Conservation (phyloP, 2,797 vertebrate species). For the Spinibarbus caldwelli region DNA sequence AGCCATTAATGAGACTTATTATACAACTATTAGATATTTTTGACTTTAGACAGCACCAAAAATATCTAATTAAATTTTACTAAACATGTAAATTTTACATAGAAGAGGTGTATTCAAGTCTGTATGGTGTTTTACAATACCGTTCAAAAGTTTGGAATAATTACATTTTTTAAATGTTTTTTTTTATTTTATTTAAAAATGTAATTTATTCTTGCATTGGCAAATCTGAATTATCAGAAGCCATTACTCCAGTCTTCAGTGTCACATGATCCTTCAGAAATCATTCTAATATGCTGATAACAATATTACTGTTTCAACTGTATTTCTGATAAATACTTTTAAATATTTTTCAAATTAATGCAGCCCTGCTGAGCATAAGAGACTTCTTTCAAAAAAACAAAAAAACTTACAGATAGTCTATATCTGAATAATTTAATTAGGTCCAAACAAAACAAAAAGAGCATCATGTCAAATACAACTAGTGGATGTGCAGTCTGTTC, state of each 20-base stretch:
- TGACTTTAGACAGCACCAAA: not conserved
- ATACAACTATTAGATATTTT: not conserved
- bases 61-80: not conserved
- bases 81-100: not conserved
- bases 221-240: not conserved
- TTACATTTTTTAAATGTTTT: not conserved
- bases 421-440: conserved; percentile 2
- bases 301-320: not conserved
- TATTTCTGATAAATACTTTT: too few species aligned
- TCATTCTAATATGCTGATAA: not conserved
- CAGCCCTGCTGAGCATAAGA: not conserved
- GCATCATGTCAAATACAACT: not conserved
- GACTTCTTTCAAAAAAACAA: not conserved
- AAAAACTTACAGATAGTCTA: not conserved
- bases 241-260: not conserved
- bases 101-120: not conserved
- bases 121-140: not conserved
- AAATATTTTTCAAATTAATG: not conserved
- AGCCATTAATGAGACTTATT: not conserved
- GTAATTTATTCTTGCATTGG: not conserved
- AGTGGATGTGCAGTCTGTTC: conserved; percentile 60
- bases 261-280: not conserved
- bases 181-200: not conserved
- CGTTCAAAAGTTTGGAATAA: not conserved
- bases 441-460: not conserved